Evolutionary conservation across 2,888 invertebrate species (phyloP), one percentile per base, ranked within the genome.

Genomic region (Drosophila pseudotakahashii): DNA sequence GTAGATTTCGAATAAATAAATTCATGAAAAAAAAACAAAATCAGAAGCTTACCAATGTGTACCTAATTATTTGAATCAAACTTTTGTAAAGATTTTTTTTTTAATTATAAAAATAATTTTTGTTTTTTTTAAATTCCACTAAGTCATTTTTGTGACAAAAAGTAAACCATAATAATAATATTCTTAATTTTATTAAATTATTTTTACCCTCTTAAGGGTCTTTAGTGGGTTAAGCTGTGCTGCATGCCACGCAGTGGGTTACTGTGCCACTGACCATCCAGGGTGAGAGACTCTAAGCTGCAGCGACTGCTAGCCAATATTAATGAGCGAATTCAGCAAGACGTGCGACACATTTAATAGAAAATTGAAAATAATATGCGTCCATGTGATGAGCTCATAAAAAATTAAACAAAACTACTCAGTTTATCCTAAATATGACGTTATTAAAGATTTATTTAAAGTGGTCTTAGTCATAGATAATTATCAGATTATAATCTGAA

Each of bases 301-400:
- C 66, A 61, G 75, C 71, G 73, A 77, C 74, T 67, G n/a, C 67
- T 74, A 76, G 74, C 80, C 78, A 82, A 89, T 89, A 89, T 91
- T 90, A 90, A 90, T 89, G 88, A 90, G 89, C 81, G 75, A 83
- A 74, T 81, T 81, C 78, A 79, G 78, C 74, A 70, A 78, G 77
- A 87, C 89, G 90, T 89, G 89, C 85, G 78, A 64, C 77, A 88
- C 84, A 89, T 89, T 83, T 81, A 42, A 52, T 53, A 16, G 59
- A 64, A 82, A 73, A 82, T 70, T 74, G 77, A 78, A 79, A 80
- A 80, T 76, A 81, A 73, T 78, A 69, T 74, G 54, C 73, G 26
- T 57, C 64, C 47, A 63, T 61, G 45, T 53, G 57, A 62, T 42
- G 61, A 47, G 53, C 23, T 63, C 66, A 70, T 62, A 63, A 73